These are phyloP conservation scores for Danio tinwini DNA, from an alignment of 2,797 vertebrate species.

Conservation along the genomic window DNA sequence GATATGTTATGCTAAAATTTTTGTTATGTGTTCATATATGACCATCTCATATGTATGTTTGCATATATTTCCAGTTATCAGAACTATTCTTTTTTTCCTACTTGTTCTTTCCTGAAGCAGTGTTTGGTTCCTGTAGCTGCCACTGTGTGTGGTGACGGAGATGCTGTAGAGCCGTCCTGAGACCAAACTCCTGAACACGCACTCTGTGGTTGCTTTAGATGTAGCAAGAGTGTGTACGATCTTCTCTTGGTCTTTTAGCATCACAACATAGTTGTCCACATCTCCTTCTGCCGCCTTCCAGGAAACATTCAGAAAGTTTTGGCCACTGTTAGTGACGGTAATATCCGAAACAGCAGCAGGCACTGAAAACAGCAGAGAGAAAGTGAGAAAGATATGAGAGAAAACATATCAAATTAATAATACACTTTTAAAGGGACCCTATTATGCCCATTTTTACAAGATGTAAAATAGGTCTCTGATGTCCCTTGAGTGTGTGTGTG, in stretches of 20 bases:
- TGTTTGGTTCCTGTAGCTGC: constrained; percentile 83
- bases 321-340: constrained; percentile 83
- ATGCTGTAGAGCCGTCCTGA: constrained; percentile 88
- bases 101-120: constrained; percentile 85
- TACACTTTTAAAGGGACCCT: too few species aligned
- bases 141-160: constrained; percentile 84
- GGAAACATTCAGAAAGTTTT: constrained; percentile 87
- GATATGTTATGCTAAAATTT: too few species aligned
- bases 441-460: too few species aligned
- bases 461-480: too few species aligned
- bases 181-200: constrained; percentile 88
- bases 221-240: constrained; percentile 77
- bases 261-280: constrained; percentile 87
- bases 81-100: constrained; percentile 66
- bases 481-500: too few species aligned
- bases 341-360: constrained; percentile 86
- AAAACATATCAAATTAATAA: too few species aligned
- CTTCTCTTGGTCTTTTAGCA: constrained; percentile 75
- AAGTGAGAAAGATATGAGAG: not conserved
- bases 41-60: too few species aligned
- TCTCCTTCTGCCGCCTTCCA: constrained; percentile 87
- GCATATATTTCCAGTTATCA: too few species aligned
- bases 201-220: constrained; percentile 81
- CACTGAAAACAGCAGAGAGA: constrained; percentile 71
- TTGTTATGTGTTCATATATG: too few species aligned